Evolutionary conservation across 2,888 invertebrate genomes (phyloP).

Genomic region (Amblyjoppa proteus): DNA sequence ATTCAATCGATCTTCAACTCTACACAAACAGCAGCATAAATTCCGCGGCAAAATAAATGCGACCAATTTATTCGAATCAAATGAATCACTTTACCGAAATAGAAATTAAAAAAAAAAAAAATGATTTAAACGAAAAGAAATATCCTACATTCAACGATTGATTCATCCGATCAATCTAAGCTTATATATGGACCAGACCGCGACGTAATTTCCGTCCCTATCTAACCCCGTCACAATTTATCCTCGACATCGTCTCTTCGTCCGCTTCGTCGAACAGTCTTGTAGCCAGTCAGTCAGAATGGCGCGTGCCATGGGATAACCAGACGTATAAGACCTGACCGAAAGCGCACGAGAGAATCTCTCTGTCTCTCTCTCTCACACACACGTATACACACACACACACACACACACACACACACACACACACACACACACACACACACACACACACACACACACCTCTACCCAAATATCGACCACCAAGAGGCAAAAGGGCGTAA

Average conservation of each 20-base stretch:
- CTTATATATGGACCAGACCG: not conserved
- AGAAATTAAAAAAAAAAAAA: not conserved
- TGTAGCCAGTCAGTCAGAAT: constrained; percentile 35
- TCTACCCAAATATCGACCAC: not conserved
- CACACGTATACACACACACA: not conserved
- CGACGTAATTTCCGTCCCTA: constrained; percentile 31
- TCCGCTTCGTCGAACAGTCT: constrained; percentile 29
- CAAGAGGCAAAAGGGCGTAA: not conserved
- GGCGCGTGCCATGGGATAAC: constrained; percentile 38
- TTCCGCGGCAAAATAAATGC: too few species aligned
- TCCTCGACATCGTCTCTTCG: constrained; percentile 43
- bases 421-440: not conserved
- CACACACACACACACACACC: not conserved
- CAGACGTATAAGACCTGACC: constrained; percentile 18
- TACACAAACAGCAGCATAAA: too few species aligned
- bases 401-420: not conserved
- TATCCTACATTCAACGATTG: not conserved
- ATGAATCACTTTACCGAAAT: not conserved
- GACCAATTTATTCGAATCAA: too few species aligned
- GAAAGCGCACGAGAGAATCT: constrained; percentile 31
- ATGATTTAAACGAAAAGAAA: not conserved
- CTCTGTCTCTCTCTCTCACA: too few species aligned
- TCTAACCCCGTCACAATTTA: constrained; percentile 42
- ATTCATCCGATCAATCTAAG: not conserved
- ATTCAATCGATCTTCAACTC: too few species aligned